These are phyloP conservation scores for Drusus annulatus DNA, from an alignment of 1,140 invertebrate species.

Conservation along the genomic window DNA sequence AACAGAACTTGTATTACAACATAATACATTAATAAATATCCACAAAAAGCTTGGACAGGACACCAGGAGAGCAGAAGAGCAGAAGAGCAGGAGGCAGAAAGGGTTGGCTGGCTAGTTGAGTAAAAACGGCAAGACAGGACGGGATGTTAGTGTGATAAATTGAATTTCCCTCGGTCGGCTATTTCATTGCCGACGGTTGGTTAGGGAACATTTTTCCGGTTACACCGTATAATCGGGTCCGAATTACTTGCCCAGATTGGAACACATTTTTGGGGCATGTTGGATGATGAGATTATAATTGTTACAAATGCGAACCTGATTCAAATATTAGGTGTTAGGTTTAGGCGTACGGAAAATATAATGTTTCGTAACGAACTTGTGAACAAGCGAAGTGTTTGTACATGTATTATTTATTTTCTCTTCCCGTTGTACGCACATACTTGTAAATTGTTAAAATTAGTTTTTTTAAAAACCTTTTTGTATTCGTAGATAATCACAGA, in stretches of 20 bases:
- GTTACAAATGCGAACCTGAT: background rate
- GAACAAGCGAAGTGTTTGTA: no score
- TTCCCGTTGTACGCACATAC: no score
- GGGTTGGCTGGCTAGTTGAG: background rate
- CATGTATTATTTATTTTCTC: no score
- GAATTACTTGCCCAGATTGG: slow-evolving; percentile 30
- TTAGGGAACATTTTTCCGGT: slow-evolving; percentile 26
- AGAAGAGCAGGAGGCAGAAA: slow-evolving; percentile 7
- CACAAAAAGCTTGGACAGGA: background rate
- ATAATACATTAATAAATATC: background rate
- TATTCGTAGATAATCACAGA: no score
- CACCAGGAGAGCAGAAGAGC: background rate
- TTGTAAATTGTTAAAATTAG: no score
- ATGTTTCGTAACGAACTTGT: no score
- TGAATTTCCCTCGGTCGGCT: slow-evolving; percentile 47
- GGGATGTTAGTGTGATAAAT: slow-evolving; percentile 43
- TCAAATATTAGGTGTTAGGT: no score
- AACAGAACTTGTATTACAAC: no score
- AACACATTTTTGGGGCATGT: slow-evolving; percentile 7
- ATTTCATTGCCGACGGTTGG: slow-evolving; percentile 40
- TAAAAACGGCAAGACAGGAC: slow-evolving; percentile 11
- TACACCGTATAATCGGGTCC: slow-evolving; percentile 2
- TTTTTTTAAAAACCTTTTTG: no score
- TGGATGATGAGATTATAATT: slow-evolving; percentile 7
- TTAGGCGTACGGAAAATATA: no score